Evolutionary conservation across 2,888 invertebrate species (phyloP).

Genomic region (Neoascia interrupta): DNA sequence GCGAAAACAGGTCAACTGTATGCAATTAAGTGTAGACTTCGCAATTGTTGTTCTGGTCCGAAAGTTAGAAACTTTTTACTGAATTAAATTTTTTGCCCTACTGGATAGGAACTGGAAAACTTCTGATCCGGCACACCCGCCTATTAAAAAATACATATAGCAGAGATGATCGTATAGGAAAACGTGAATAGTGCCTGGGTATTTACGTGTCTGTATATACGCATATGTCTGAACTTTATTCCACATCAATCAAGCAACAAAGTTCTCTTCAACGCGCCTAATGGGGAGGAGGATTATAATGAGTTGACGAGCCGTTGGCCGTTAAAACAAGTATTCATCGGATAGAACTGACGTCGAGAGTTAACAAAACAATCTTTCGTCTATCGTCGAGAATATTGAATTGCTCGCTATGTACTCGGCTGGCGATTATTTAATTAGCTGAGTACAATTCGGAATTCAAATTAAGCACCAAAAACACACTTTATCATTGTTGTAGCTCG

Average conservation of each 20-base stretch:
- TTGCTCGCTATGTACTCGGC: slow-evolving; percentile 4
- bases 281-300: slow-evolving; percentile 30
- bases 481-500: slow-evolving; percentile 15
- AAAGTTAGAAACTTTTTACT: background rate
- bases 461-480: slow-evolving; percentile 23
- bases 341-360: slow-evolving; percentile 18
- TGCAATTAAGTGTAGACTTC: background rate
- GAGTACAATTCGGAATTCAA: slow-evolving; percentile 40
- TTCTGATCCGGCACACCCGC: slow-evolving; percentile 26
- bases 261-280: background rate
- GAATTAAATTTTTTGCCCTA: background rate
- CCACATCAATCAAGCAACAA: slow-evolving; percentile 1
- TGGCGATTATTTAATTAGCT: slow-evolving; percentile 34
- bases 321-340: slow-evolving; percentile 22
- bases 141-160: background rate
- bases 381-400: slow-evolving; percentile 8
- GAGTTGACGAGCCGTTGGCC: slow-evolving; percentile 8
- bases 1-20: slow-evolving; percentile 15
- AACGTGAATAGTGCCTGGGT: slow-evolving; percentile 22
- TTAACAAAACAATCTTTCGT: slow-evolving; percentile 15
- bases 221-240: slow-evolving; percentile 22
- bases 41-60: background rate
- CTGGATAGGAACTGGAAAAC: slow-evolving; percentile 11
- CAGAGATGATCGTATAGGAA: slow-evolving; percentile 33
- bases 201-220: slow-evolving; percentile 9